Conservation (phyloP, 1,140 invertebrate species). For the Grapholita molesta region DNA sequence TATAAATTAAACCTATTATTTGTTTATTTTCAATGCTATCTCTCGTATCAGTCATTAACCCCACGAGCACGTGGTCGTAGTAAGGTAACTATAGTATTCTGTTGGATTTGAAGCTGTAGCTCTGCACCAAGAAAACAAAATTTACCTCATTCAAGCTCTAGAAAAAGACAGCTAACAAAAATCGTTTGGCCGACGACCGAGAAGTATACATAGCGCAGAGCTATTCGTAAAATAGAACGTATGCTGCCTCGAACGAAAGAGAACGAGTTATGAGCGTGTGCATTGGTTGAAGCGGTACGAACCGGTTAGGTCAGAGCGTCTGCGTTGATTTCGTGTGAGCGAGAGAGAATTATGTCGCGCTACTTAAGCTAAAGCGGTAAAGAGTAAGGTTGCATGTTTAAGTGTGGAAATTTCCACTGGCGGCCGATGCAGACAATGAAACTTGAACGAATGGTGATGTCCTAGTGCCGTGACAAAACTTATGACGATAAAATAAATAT, state of each 20-base stretch:
- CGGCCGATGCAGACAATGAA: slow-evolving; percentile 74
- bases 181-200: slow-evolving; percentile 74
- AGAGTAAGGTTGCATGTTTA: slow-evolving; percentile 67
- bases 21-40: slow-evolving; percentile 72
- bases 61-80: slow-evolving; percentile 68
- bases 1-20: slow-evolving; percentile 40
- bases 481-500: neutral
- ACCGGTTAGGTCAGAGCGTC: slow-evolving; percentile 68
- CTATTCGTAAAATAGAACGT: slow-evolving; percentile 77
- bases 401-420: slow-evolving; percentile 74
- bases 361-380: slow-evolving; percentile 40
- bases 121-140: slow-evolving; percentile 70
- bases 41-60: slow-evolving; percentile 73
- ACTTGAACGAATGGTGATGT: slow-evolving; percentile 58
- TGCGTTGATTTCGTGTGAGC: slow-evolving; percentile 59
- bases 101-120: slow-evolving; percentile 76
- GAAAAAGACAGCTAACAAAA: slow-evolving; percentile 76
- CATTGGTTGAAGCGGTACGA: slow-evolving; percentile 43
- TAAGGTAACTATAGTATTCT: slow-evolving; percentile 58
- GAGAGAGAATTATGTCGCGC: slow-evolving; percentile 45
- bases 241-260: slow-evolving; percentile 50
- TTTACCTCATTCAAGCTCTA: slow-evolving; percentile 75
- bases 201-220: slow-evolving; percentile 77
- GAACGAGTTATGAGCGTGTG: slow-evolving; percentile 41
- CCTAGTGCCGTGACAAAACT: slow-evolving; percentile 19